Evolutionary conservation across 2,888 invertebrate genomes (phyloP), one percentile per base, ranked within the genome.

Genomic region (Arctia plantaginis): DNA sequence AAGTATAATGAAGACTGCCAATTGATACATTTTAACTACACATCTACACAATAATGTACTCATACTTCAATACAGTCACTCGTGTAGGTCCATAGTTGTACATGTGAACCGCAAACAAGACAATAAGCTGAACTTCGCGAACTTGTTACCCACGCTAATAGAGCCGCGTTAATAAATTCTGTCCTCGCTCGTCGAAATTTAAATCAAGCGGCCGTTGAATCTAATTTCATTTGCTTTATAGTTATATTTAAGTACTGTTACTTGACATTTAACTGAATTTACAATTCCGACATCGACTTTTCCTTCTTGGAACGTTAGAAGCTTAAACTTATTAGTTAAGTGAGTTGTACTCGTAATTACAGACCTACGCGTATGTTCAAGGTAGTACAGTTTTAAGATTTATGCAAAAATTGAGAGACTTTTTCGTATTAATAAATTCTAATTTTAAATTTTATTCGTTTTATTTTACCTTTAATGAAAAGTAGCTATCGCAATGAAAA

Each of bases 171-270:
- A 66, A 68, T 68, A 72, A 67, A 66, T 74, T 69, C 55, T 39
- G 55, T 66, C 47, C 51, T 66, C 51, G 55, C 44, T 66, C 33
- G 59, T 44, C 55, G 12, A 70, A 69, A 70, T 66, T 74, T 51
- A 44, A 74, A 66, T 66, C 64, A 73, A 69, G 69, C 30, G 66
- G 18, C 66, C 59, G 70, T 74, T 74, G 66, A 59, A 74, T 69
- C 41, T 55, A 27, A 27, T 64, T 69, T 73, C 72, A 62, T 68
- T 64, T n/a, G 39, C 51, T 62, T 70, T 64, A 44, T 55, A 69
- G 47, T 73, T 64, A 69, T 30, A 55, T 10, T 33, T 69, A 69
- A n/a, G 33, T 68, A 55, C 65, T 73, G 62, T 35, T 66, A 66
- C 72, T 72, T 65, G 55, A 66, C 23, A 39, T 71, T 66, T 35